Base-by-base conservation (phyloP, 2,888 invertebrate genomes). In the Rhaphigaster nebulosa region DNA sequence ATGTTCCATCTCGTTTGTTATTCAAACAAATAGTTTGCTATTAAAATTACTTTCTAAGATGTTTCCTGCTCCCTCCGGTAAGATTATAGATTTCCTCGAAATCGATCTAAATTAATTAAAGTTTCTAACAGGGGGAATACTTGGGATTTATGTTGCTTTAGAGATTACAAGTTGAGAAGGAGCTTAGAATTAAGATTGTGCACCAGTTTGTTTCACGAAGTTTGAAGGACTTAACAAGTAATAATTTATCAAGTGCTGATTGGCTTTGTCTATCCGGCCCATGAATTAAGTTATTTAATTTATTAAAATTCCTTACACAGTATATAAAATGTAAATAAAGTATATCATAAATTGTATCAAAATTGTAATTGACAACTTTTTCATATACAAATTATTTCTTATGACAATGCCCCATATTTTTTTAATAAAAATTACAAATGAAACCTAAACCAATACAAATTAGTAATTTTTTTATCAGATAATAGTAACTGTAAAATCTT, bases 141-240 rank as follows among this genome's bases (percentile, higher is more conserved):
- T 84, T 84, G 84, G 84, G 45, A 84, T 84, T 84, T 84, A 26
- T 84, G 84, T 84, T 84, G 70, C 70, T 70, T n/a, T 12, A 84
- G 26, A 84, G 84, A 84, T 84, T 84, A 84, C 84, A 84, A 84
- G 84, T 45, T 84, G 84, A n/a, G 84, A 45, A 41, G 41, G 45
- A 45, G 84, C 84, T 84, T 84, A 84, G 45, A 84, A 84, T 45
- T 41, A 84, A 84, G 84, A 84, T 84, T 41, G 41, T 45, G 23
- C 26, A 84, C n/a, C 41, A 80, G 80, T 41, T 80, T 80, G 80
- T 45, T 80, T 80, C 80, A 45, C 45, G 6, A 84, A 84, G 41
- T 84, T 84, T 84, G 84, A 84, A 84, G 84, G 45, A 8, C 38
- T 84, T 84, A 80, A 84, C 45, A 84, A 80, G 38, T 80, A 41